Evolutionary conservation across 2,888 invertebrate genomes (phyloP).

Genomic region (Chrysodeixis includens): DNA sequence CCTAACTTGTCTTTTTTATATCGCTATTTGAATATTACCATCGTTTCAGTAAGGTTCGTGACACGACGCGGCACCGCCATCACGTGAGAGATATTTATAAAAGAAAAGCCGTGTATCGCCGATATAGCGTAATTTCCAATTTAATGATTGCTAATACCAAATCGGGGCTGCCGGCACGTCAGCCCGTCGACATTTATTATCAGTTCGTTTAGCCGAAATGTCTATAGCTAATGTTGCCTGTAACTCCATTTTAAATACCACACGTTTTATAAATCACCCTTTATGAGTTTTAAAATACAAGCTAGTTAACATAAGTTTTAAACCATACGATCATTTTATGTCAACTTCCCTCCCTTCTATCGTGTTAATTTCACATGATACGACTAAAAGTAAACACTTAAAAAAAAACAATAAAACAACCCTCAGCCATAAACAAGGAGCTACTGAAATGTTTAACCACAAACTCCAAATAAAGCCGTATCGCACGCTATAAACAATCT

Average conservation of each 20-base stretch:
- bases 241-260: constrained; percentile 58
- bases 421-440: constrained; percentile 82
- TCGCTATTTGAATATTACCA: constrained; percentile 89
- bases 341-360: constrained; percentile 43
- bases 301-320: constrained; percentile 8
- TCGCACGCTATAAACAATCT: constrained; percentile 78
- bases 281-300: constrained; percentile 21
- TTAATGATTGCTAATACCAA: constrained; percentile 89
- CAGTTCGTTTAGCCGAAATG: constrained; percentile 66
- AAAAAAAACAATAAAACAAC: constrained; percentile 78
- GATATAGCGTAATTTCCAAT: constrained; percentile 89
- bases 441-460: constrained; percentile 87
- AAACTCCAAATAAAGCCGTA: constrained; percentile 84
- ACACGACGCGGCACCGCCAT: constrained; percentile 87
- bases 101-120: constrained; percentile 87
- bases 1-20: constrained; percentile 89
- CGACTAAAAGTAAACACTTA: constrained; percentile 73
- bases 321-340: constrained; percentile 12
- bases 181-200: constrained; percentile 76
- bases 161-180: constrained; percentile 84
- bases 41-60: constrained; percentile 86
- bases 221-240: constrained; percentile 58
- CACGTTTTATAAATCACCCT: constrained; percentile 43
- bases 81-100: constrained; percentile 89
- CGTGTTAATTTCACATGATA: constrained; percentile 69